Conservation (phyloP, 1,140 invertebrate species). For the Agrypnia vestita region DNA sequence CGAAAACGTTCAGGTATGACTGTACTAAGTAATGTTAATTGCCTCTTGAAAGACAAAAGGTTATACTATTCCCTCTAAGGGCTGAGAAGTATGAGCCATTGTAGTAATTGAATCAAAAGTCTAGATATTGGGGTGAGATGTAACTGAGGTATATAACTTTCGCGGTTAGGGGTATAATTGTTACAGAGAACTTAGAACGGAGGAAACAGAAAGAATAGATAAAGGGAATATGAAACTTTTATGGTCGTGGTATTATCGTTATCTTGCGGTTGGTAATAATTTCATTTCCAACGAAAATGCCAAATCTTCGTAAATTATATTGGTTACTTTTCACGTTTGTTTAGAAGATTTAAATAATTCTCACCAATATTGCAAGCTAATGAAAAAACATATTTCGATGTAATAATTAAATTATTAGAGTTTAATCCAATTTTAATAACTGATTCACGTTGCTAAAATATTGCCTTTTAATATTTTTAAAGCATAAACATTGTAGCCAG, state of each 20-base stretch:
- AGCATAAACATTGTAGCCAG: no score
- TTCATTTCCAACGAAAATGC: neutral
- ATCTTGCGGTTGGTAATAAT: conserved; percentile 1
- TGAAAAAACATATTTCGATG: no score
- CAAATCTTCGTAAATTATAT: no score
- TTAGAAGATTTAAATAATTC: no score
- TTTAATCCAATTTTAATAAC: no score
- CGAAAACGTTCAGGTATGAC: no score
- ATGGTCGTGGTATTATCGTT: neutral
- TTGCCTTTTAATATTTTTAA: no score
- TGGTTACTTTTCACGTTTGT: no score
- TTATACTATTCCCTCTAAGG: conserved; percentile 2
- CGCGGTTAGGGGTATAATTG: conserved; percentile 20
- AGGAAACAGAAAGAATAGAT: neutral
- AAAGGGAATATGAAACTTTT: neutral
- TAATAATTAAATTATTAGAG: no score
- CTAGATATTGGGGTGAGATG: conserved; percentile 10
- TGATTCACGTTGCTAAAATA: no score
- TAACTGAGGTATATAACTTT: conserved; percentile 5
- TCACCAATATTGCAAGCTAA: no score
- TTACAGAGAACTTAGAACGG: conserved; percentile 24
- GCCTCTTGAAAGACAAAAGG: conserved; percentile 1
- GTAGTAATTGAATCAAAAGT: conserved; percentile 37
- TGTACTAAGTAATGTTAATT: no score
- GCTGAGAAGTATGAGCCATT: neutral